Base-by-base conservation (phyloP, 53 echinoderm and acorn worm genomes). In the Holothuria scabra region DNA sequence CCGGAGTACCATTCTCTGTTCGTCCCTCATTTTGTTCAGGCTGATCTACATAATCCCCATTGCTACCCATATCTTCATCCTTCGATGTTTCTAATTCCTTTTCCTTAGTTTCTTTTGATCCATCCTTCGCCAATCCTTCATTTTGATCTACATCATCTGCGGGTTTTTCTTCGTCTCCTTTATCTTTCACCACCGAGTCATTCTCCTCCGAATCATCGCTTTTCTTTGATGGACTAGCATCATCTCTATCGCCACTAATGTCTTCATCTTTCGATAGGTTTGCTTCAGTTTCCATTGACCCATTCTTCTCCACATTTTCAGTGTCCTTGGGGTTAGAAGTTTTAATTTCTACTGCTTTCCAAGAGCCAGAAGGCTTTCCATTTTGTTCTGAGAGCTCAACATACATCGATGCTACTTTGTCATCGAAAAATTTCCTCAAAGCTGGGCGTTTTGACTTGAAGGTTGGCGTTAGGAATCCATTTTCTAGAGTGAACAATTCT, bases 381-480 rank as follows among this genome's bases (percentile, higher is more conserved):
- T 33, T 58, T 21, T 82, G 26, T 59, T 35, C 71, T 3, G 18
- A 48, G 28, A 86, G 12, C 13, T 59, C 28, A 24, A 6, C 37
- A 61, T 93, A 93, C 93, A 93, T 68, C 56, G 24, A 60, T 20
- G 84, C 80, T 20, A 93, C 65, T 32, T 84, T 63, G 18, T 21
- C 80, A 12, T 21, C 30, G 66, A 82, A 93, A 37, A 84, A 79
- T 37, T 87, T 90, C 86, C 59, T 87, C 24, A 90, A 46, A 6
- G 58, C 30, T 10, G 90, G 87, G 20, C 96, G 87, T 89, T 93
- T 95, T 52, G 92, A 88, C 65, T 96, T 96, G 66, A 96, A 74
- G 1, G 92, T 96, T 31, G 97, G 97, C 30, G 97, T 96, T 56
- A 96, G 92, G 18, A 96, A 84, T 28, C 69, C 79, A 67, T 96